Evolutionary conservation across 2,888 invertebrate genomes (phyloP), one percentile per base, ranked within the genome.

Genomic region (Nymphalis c-album): DNA sequence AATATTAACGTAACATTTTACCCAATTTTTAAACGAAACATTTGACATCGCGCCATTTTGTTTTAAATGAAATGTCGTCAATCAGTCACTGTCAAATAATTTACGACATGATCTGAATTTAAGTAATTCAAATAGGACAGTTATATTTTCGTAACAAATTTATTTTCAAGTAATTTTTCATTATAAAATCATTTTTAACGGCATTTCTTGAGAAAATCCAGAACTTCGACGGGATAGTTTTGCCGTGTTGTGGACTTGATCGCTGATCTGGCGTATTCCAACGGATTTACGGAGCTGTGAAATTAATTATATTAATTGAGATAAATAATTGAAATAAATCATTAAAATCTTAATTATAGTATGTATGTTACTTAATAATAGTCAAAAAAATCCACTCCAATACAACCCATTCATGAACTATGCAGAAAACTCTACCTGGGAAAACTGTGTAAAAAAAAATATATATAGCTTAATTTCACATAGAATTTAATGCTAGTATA

Each of bases 121-220:
- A 3, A 17, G 7, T 4, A 18, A n/a, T 40, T 40, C 40, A 17
- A 57, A 57, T 35, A 40, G 13, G 13, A 57, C 35, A 18, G 6
- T 40, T 40, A n/a, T 35, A 40, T n/a, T 57, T 57, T 57, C 18
- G 35, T 57, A 18, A 18, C 13, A 18, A 35, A 31, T 57, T 40
- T 57, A 40, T 40, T 57, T 18, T n/a, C 10, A 35, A 8, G n/a
- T 16, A 20, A 57, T 10, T 57, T 31, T 16, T 31, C n/a, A 1
- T 57, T 8, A 57, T 18, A 16, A 35, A n/a, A n/a, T 57, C 16
- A 45, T 22, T 17, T 59, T 63, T 63, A 90, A 71, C 90, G 89
- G 69, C 90, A 90, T 74, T 91, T 91, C 72, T 89, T 89, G 40
- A 92, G 79, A 69, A 92, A 91, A 1, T 91, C 88, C 13, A 91